Evolutionary conservation across 2,888 invertebrate species (phyloP).

Genomic region (Crioceris asparagi): DNA sequence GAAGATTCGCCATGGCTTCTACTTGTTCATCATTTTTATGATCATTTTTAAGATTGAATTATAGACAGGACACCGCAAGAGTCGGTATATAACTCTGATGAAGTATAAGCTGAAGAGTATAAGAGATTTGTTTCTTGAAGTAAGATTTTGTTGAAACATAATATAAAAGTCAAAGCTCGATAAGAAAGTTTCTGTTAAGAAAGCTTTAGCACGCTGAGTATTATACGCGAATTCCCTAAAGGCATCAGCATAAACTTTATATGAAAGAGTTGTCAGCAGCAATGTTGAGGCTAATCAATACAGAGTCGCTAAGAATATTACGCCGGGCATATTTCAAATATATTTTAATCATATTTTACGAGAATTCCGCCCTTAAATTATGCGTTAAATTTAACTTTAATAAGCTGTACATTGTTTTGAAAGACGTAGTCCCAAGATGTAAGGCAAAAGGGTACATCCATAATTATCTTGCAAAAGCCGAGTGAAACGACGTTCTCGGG

Average conservation of each 20-base stretch:
- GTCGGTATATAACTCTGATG: too few species aligned
- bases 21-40: too few species aligned
- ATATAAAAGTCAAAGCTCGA: constrained; percentile 34
- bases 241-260: constrained; percentile 34
- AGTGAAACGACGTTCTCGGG: too few species aligned
- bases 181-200: constrained; percentile 33
- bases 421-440: too few species aligned
- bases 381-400: constrained; percentile 17
- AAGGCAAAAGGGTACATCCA: too few species aligned
- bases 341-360: constrained; percentile 29
- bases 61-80: too few species aligned
- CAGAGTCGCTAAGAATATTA: constrained; percentile 26
- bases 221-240: constrained; percentile 33
- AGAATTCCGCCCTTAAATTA: constrained; percentile 23
- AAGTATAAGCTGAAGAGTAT: too few species aligned
- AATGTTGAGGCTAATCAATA: constrained; percentile 34
- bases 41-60: too few species aligned
- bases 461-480: too few species aligned
- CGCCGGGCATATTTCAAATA: constrained; percentile 20
- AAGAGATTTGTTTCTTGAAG: too few species aligned
- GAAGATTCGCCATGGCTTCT: too few species aligned
- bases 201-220: constrained; percentile 32
- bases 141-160: too few species aligned
- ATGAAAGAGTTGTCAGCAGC: constrained; percentile 37
- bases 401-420: constrained; percentile 2